Conservation (phyloP, 2,113 vertebrate species). For the Baryphthengus martii region DNA sequence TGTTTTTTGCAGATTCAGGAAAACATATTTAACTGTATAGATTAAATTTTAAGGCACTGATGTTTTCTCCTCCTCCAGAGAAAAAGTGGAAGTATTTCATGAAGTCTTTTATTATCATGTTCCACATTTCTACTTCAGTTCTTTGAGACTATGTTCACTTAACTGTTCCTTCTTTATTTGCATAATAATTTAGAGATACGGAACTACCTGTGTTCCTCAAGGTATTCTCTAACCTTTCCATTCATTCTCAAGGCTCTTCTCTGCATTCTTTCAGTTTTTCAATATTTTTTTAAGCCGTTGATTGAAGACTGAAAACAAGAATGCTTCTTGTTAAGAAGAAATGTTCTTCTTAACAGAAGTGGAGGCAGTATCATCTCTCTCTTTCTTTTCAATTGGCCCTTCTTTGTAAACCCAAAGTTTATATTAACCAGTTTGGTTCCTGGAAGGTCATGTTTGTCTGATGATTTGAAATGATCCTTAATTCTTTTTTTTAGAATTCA, state of each 20-base stretch:
- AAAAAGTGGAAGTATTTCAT: neutral
- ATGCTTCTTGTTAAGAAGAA: too few species aligned
- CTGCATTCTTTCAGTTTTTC: neutral
- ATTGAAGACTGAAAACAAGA: neutral
- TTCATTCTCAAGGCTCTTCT: neutral
- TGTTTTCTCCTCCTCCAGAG: neutral
- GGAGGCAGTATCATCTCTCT: neutral
- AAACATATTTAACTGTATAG: neutral
- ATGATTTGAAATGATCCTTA: neutral
- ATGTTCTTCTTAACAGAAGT: too few species aligned
- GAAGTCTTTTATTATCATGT: neutral
- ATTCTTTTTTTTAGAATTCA: neutral
- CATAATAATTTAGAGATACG: neutral
- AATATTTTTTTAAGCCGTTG: neutral
- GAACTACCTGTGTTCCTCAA: neutral
- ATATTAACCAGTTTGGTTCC: neutral
- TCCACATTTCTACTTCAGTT: neutral
- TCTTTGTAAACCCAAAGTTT: neutral
- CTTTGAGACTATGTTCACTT: neutral
- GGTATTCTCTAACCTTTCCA: fast-evolving
- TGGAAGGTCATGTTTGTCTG: neutral
- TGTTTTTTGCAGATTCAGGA: neutral
- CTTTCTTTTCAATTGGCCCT: neutral
- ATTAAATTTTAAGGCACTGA: too few species aligned
- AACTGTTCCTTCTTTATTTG: neutral